Conservation (phyloP, 1,140 invertebrate species). For the Brevipalpus yothersi region DNA sequence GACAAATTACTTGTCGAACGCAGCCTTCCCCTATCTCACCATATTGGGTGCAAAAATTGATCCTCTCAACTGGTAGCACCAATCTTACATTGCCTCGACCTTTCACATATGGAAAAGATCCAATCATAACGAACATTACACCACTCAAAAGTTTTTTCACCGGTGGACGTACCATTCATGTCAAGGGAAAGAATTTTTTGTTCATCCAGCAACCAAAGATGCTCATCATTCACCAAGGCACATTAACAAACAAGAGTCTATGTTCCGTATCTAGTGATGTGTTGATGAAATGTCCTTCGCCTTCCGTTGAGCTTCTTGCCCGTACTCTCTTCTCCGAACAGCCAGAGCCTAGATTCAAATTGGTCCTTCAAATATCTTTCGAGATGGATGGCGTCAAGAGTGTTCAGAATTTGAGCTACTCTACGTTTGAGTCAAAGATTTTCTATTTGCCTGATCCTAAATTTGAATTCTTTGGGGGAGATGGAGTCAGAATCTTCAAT, state of each 20-base stretch:
- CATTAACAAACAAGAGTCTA: conserved; percentile 21
- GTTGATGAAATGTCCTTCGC: conserved; percentile 84
- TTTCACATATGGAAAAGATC: conserved; percentile 72
- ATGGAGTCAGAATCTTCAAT: too few relatives aligned
- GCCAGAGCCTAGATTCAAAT: neutral
- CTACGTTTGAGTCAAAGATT: conserved; percentile 45
- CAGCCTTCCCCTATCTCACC: neutral
- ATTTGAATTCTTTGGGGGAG: too few relatives aligned
- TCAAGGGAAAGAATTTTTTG: conserved; percentile 70
- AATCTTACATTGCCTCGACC: conserved; percentile 41
- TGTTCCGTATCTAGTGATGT: conserved; percentile 64
- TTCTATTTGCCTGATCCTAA: conserved; percentile 72
- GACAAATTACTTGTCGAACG: conserved; percentile 7
- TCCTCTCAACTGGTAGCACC: conserved; percentile 56
- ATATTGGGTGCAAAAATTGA: conserved; percentile 23
- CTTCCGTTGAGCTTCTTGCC: conserved; percentile 34
- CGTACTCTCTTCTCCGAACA: neutral
- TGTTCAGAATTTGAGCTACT: conserved; percentile 52
- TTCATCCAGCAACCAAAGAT: conserved; percentile 73
- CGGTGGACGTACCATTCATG: conserved; percentile 73
- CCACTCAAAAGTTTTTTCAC: conserved; percentile 26
- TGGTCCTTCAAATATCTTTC: conserved; percentile 30
- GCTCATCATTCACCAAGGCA: conserved; percentile 42
- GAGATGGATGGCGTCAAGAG: conserved; percentile 82
- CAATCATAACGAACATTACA: conserved; percentile 35